Base-by-base conservation (phyloP, 1,140 invertebrate genomes). In the Littorina saxatilis region DNA sequence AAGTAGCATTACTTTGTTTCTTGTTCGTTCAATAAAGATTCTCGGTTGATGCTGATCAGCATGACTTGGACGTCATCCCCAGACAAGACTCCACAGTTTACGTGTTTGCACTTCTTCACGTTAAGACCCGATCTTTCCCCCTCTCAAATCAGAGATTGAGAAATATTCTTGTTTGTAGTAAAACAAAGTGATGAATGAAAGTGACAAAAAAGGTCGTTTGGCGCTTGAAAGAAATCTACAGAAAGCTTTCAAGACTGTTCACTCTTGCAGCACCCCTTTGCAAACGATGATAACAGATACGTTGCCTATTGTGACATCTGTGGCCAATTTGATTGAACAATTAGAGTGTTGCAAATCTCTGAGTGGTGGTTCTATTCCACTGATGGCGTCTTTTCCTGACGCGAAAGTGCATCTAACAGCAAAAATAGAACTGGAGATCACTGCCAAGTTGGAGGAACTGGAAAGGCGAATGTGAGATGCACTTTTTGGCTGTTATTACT, bases 281-380 rank as follows among this genome's bases (percentile, higher is more conserved):
- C n/a, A 80, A 40, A 66, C 70, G 37, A 50, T 72, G 1, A 17
- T 82, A 29, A 17, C 37, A 70, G 66, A 83, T 32, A 80, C 68
- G 61, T 32, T 76, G 35, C 61, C 50, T 37, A 75, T 82, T 55
- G 47, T 85, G 17, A 20, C 43, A 32, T 73, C 68, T 4, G 40
- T 85, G 3, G 55, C 74, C 4, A 85, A 84, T 55, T 68, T 87
- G 32, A 55, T 77, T n/a, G 86, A 87, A n/a, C 86, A 87, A 43
- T 82, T 55, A 11, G 68, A 27, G 27, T 84, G 68, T 70, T 87
- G 86, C 80, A 32, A 73, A 15, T 58, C 66, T 27, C 43, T 80
- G 15, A 27, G 61, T 40, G 27, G n/a, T 17, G 29, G 11, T 2
- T 35, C 29, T 23, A 37, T 77, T 29, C 52, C 79, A 72, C 20